Evolutionary conservation across 2,113 vertebrate species (phyloP), one percentile per base, ranked within the genome.

Genomic region (Natator depressus): DNA sequence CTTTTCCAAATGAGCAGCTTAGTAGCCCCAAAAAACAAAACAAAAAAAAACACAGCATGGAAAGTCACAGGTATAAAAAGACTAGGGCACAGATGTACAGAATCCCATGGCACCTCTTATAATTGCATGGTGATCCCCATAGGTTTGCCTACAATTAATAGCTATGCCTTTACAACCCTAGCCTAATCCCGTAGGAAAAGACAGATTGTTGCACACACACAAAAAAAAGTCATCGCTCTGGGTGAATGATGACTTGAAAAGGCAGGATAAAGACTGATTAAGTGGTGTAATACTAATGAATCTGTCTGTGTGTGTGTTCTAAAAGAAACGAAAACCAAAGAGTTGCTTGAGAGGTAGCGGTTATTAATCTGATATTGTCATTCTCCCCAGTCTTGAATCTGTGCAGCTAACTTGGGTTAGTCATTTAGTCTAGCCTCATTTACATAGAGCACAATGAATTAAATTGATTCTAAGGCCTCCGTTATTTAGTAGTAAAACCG

Each of bases 61-160:
- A 90, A 95, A 95, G 72, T 72, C 87, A 85, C 88, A 88, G 4
- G 42, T 90, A 82, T 46, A 91, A 95, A 93, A 82, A 90, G 96
- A 79, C 11, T 38, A 38, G 81, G 75, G 29, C 54, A 86, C 29
- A 38, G 49, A 94, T 91, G 81, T 89, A 38, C 49, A 25, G 20
- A 42, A 90, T 97, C 91, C 82, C 94, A 93, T 80, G 88, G 57
- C 82, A 42, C 87, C 80, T 91, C 59, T 78, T 80, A n/a, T 96
- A 96, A 97, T 96, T 97, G 86, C 80, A 62, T 92, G 83, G 89
- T 94, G 88, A 86, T 75, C 88, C 82, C 88, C 80, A 24, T 84
- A 82, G 94, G 94, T 97, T 92, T 91, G 31, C 82, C 81, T 82
- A 82, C 93, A 97, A 97, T 97, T 92, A 95, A 91, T 89, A 95